A percentile compares a stretch with the other conserved stretches of the same genome.
phyloP scores from a whole-genome alignment of 2,888 invertebrate species.

The Ophion obscuratus region DNA sequence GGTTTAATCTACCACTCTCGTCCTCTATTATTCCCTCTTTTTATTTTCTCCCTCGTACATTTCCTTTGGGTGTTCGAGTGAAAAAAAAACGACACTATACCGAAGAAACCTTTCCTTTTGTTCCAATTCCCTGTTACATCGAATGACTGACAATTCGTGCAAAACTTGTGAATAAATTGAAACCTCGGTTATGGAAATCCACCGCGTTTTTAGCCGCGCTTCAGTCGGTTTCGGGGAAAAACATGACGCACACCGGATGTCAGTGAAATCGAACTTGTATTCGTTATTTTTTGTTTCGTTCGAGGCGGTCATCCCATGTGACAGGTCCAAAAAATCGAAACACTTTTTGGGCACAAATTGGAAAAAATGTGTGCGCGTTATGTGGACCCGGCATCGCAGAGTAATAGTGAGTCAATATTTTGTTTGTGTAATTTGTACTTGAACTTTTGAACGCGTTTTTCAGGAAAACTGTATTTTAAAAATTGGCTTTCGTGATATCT shows the following conservation, averaged over 20 bases:
- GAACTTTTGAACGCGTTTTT: no score
- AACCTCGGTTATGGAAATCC: slow-evolving; percentile 3
- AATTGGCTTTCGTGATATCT: no score
- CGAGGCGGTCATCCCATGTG: no score
- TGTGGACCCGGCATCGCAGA: no score
- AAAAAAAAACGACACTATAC: background rate
- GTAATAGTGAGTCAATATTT: no score
- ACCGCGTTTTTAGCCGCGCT: no score
- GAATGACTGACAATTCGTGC: background rate
- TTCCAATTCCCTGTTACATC: background rate
- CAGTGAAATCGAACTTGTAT: background rate
- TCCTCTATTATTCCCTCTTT: slow-evolving; percentile 46
- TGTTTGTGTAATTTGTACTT: no score
- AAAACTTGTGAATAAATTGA: background rate
- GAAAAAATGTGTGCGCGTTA: no score
- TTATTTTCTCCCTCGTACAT: slow-evolving; percentile 47
- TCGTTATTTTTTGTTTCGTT: background rate
- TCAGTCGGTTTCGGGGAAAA: background rate
- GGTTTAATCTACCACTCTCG: slow-evolving; percentile 47
- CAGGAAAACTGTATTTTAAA: no score
- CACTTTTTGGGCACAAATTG: no score
- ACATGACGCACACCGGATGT: background rate
- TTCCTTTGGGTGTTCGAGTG: slow-evolving; percentile 40
- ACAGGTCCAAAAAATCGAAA: no score
- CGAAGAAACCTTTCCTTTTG: slow-evolving; percentile 5